Evolutionary conservation across 2,113 vertebrate species (phyloP), one percentile per base, ranked within the genome.

Genomic region (Coryphaenoides rupestris): DNA sequence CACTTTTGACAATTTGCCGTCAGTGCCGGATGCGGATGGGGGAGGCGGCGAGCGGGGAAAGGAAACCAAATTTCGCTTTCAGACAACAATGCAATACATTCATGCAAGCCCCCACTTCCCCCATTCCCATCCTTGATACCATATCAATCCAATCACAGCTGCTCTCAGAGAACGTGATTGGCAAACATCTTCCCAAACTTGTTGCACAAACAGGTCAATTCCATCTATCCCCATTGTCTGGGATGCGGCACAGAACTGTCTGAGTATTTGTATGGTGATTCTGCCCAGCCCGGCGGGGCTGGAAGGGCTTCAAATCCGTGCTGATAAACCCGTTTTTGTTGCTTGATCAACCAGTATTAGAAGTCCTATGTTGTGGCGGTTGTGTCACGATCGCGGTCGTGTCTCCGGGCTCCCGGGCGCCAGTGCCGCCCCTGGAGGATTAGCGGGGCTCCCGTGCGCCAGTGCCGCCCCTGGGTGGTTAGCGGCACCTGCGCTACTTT

Each of bases 281-380:
- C 62, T 52, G 59, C 54, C 26, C 22, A 52, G n/a, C n/a, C n/a
- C n/a, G n/a, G n/a, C n/a, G n/a, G n/a, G n/a, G n/a, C n/a, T n/a
- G n/a, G n/a, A n/a, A n/a, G n/a, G 55, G 12, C 65, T 66, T 55
- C 56, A 59, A 55, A 26, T 72, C 59, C 63, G 33, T 79, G 70
- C 64, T 78, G 71, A 68, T 62, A 69, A 81, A 79, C 65, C 67
- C 33, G 64, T 70, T 72, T 77, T 77, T 76, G 69, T 67, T 60
- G 69, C 70, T 69, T 72, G 66, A 76, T 87, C 82, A 75, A 73
- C 82, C 71, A 78, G 76, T 83, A 85, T 86, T 87, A 85, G 84
- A 67, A 75, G 59, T 64, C 33, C 70, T 73, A 73, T 81, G 78
- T 50, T 81, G 76, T 76, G n/a, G n/a, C n/a, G n/a, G n/a, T n/a